Percentiles rank a stretch among this genome's conserved stretches.
These are phyloP conservation scores for Temnothorax nylanderi DNA, from an alignment of 1,140 invertebrate species.

Conservation along the genomic window DNA sequence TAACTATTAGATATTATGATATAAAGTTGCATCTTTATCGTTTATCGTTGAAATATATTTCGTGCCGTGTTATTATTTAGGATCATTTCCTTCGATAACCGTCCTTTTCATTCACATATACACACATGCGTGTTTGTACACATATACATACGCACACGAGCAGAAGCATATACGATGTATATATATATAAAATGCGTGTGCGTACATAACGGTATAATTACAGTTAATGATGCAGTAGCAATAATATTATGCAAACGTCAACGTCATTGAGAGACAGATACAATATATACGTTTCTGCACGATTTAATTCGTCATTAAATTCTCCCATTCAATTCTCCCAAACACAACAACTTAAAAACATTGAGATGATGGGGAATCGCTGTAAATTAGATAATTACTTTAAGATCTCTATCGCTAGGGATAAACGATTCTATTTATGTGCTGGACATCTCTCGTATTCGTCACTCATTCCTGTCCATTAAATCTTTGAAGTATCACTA, in stretches of 20 bases:
- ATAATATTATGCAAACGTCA: constrained; percentile 83
- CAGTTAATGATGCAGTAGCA: constrained; percentile 82
- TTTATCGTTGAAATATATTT: constrained; percentile 54
- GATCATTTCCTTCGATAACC: constrained; percentile 41
- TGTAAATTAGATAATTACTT: constrained; percentile 78
- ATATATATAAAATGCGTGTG: constrained; percentile 74
- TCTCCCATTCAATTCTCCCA: constrained; percentile 65
- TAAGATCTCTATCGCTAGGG: constrained; percentile 79
- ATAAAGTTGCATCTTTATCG: constrained; percentile 81
- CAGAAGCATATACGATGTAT: constrained; percentile 68
- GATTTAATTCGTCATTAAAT: constrained; percentile 70
- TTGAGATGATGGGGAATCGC: constrained; percentile 71
- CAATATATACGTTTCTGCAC: constrained; percentile 73
- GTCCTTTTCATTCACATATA: constrained; percentile 3
- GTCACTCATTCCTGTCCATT: neutral
- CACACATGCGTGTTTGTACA: constrained; percentile 6
- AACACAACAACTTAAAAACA: constrained; percentile 80
- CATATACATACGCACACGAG: constrained; percentile 2
- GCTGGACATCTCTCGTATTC: neutral
- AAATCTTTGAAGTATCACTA: constrained; percentile 30
- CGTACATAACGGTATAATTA: constrained; percentile 80
- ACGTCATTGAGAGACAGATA: constrained; percentile 81
- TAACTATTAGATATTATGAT: constrained; percentile 82
- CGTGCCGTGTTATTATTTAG: constrained; percentile 19
- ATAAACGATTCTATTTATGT: constrained; percentile 75